Conservation (phyloP, 2,113 vertebrate species). For the Rhizomys pruinosus region DNA sequence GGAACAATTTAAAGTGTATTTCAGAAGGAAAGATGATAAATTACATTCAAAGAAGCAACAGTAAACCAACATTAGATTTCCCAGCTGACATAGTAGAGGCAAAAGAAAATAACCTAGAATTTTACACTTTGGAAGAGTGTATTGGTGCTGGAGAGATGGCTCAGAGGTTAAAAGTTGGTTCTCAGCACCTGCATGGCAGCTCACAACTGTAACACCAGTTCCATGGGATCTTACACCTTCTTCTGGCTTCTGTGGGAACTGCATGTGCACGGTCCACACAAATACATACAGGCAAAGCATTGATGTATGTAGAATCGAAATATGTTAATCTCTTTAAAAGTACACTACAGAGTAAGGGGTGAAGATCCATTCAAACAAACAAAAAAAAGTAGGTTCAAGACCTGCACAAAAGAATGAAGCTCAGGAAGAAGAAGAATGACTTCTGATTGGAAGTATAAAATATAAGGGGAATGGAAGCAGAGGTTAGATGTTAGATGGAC, state of each 20-base stretch:
- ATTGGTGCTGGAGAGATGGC: too few species aligned
- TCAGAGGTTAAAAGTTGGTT: too few species aligned
- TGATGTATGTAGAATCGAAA: too few species aligned
- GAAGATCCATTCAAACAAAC: constrained; percentile 4
- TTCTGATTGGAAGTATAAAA: not conserved
- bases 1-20: not conserved
- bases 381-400: not conserved
- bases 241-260: too few species aligned
- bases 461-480: not conserved
- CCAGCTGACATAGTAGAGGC: not conserved
- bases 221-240: too few species aligned
- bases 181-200: too few species aligned
- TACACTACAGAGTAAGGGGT: not conserved
- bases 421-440: not conserved
- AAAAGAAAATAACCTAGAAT: not conserved
- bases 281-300: too few species aligned
- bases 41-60: not conserved
- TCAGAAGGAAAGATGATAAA: not conserved
- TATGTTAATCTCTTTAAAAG: too few species aligned
- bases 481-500: not conserved
- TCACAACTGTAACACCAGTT: too few species aligned
- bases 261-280: too few species aligned
- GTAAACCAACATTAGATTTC: not conserved
- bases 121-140: too few species aligned
- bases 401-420: not conserved